Percentiles rank a stretch among this genome's conserved stretches.
Conservation (phyloP, 2,888 invertebrate genomes). For the Drosophila hamatofila region DNA sequence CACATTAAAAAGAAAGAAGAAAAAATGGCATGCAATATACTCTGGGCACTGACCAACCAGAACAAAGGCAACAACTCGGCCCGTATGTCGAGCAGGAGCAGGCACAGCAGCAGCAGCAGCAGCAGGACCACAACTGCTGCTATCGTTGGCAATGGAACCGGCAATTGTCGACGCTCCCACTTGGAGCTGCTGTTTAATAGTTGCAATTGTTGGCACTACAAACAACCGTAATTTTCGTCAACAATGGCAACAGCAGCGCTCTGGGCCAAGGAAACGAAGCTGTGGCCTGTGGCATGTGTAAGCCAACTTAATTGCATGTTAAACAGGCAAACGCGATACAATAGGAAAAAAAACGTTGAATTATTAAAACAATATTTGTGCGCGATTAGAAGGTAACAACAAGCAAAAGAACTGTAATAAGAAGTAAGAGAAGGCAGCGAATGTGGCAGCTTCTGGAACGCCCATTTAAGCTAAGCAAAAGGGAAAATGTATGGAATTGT, state of each 20-base stretch:
- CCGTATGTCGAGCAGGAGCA: background rate
- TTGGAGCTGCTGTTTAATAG: conserved; percentile 49
- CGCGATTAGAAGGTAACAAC: conserved; percentile 46
- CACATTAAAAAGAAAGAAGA: conserved; percentile 1
- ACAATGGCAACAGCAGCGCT: conserved; percentile 36
- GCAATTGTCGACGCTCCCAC: conserved; percentile 44
- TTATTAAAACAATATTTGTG: conserved; percentile 76
- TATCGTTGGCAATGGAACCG: conserved; percentile 43
- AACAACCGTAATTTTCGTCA: conserved; percentile 70
- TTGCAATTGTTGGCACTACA: conserved; percentile 69
- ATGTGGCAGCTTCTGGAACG: background rate
- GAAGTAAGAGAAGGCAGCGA: background rate
- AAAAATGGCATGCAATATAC: conserved; percentile 20
- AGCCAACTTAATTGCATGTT: conserved; percentile 73
- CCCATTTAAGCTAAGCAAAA: background rate
- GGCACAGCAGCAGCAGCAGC: background rate
- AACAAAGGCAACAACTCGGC: conserved; percentile 9
- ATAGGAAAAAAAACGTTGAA: conserved; percentile 54
- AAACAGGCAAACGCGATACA: conserved; percentile 45
- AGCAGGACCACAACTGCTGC: conserved; percentile 14
- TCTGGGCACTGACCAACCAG: conserved; percentile 32
- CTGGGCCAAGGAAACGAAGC: conserved; percentile 9
- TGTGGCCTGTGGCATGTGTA: conserved; percentile 34
- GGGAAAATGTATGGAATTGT: conserved; percentile 1
- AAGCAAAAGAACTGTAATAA: background rate